Evolutionary conservation across 2,797 vertebrate genomes (phyloP).

Genomic region (Mus spretus): DNA sequence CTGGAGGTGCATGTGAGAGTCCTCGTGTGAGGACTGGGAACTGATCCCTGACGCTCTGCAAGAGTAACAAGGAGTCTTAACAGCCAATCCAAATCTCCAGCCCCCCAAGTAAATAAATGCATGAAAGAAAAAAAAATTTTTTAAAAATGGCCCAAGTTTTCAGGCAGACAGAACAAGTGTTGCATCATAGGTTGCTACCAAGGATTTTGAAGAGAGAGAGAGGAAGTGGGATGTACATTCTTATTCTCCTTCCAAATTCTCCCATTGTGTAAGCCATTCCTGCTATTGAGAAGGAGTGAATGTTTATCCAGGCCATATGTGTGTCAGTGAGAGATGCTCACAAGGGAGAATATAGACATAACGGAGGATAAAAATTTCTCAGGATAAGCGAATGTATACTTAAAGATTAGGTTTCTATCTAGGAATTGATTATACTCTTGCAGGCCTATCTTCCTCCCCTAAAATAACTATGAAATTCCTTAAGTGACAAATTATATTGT

Average conservation of each 20-base stretch:
- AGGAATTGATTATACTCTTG: background rate
- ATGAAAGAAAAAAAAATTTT: background rate
- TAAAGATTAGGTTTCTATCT: background rate
- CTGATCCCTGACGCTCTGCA: background rate
- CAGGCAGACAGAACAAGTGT: background rate
- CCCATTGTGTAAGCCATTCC: background rate
- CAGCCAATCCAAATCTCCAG: background rate
- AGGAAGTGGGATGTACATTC: background rate
- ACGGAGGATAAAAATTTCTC: background rate
- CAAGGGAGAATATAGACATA: background rate
- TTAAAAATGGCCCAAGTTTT: background rate
- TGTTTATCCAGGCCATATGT: background rate
- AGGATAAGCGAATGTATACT: background rate
- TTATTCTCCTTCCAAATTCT: background rate
- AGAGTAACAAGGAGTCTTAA: background rate
- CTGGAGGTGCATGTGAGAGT: background rate
- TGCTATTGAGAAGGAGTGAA: background rate
- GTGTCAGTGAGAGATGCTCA: background rate
- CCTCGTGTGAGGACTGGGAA: background rate
- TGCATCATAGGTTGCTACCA: background rate
- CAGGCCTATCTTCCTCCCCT: background rate
- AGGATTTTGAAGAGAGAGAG: conserved; percentile 1
- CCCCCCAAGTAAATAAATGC: background rate
- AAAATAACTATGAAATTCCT: conserved; percentile 11
- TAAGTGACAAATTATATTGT: background rate